A percentile compares a stretch with the other conserved stretches of the same genome.
phyloP scores from a whole-genome alignment of 2,888 invertebrate genomes.

The Andrena flavipes region DNA sequence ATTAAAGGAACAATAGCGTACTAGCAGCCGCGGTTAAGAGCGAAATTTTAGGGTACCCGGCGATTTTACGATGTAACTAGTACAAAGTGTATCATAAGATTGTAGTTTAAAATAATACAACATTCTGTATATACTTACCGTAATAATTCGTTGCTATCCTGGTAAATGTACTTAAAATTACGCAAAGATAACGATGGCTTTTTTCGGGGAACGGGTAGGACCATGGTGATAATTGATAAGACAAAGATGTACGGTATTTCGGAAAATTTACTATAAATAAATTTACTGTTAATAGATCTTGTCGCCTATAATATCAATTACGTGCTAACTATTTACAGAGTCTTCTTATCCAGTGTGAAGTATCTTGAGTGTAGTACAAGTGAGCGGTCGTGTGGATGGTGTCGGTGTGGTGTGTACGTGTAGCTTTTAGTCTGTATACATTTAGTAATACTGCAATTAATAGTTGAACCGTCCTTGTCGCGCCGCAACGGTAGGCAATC shows the following conservation, averaged over 20 bases:
- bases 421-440: constrained; percentile 79
- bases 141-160: constrained; percentile 1
- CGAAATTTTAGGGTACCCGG: neutral
- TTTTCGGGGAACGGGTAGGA: constrained; percentile 7
- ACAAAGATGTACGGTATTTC: constrained; percentile 70
- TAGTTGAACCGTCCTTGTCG: constrained; percentile 78
- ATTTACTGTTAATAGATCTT: constrained; percentile 80
- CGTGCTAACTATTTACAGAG: constrained; percentile 82
- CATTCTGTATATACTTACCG: constrained; percentile 23
- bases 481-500: constrained; percentile 73
- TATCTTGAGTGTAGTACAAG: constrained; percentile 57
- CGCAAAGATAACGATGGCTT: neutral
- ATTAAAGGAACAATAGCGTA: neutral
- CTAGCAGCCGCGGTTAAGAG: neutral
- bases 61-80: neutral
- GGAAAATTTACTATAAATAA: constrained; percentile 84
- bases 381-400: constrained; percentile 64
- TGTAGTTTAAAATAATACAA: constrained; percentile 26
- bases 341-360: constrained; percentile 75
- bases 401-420: constrained; percentile 57
- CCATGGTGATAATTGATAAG: constrained; percentile 38
- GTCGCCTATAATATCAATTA: constrained; percentile 77
- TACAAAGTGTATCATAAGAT: constrained; percentile 14
- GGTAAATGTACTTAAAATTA: neutral
- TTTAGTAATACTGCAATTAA: constrained; percentile 84